A percentile compares a stretch with the other conserved stretches of the same genome.
Conservation (phyloP, 2,888 invertebrate genomes). For the Agrilus cyanescens region DNA sequence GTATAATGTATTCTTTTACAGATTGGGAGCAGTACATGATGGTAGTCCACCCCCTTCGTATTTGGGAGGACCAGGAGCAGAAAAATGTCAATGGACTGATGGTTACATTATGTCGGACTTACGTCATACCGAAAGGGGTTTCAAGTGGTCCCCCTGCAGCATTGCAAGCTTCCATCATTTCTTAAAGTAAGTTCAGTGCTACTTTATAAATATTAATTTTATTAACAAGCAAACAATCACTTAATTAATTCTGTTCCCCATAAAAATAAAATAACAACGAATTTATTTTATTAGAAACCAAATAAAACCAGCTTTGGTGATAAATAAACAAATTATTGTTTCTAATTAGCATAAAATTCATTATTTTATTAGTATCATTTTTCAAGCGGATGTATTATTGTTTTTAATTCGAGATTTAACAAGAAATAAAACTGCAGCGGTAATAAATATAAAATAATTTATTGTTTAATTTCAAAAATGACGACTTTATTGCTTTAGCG, state of each 20-base stretch:
- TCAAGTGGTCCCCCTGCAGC: conserved; percentile 89
- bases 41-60: conserved; percentile 91
- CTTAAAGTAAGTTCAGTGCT: conserved; percentile 64
- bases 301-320: neutral
- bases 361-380: neutral
- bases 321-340: neutral
- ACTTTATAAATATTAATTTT: conserved; percentile 1
- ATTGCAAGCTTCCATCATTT: conserved; percentile 91
- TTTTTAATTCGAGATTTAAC: too few relatives aligned
- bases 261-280: too few relatives aligned
- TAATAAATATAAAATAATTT: too few relatives aligned
- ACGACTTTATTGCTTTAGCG: conserved; percentile 55
- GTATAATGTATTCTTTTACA: conserved; percentile 35
- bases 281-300: too few relatives aligned
- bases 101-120: conserved; percentile 94
- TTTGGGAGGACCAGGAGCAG: conserved; percentile 86
- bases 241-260: too few relatives aligned
- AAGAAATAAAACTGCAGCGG: too few relatives aligned
- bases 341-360: conserved; percentile 2
- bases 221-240: neutral
- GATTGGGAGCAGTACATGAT: conserved; percentile 91
- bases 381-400: too few relatives aligned
- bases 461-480: too few relatives aligned
- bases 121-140: conserved; percentile 86
- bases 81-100: conserved; percentile 91